phyloP scores from a whole-genome alignment of 2,888 invertebrate species.

The Xanthia icteritia region DNA sequence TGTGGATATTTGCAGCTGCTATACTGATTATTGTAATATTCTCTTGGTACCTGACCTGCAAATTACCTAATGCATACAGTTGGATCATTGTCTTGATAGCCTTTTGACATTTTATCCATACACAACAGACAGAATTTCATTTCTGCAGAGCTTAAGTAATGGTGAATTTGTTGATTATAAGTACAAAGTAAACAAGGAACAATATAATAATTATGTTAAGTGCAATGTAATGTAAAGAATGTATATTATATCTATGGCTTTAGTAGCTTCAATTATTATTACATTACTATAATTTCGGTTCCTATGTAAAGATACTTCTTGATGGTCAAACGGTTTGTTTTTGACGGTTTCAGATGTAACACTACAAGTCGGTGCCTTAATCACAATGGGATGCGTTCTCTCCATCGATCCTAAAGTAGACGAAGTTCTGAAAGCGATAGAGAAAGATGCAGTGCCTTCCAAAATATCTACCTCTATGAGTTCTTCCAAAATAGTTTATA shows the following conservation, averaged over 20 bases:
- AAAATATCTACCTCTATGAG: slow-evolving; percentile 69
- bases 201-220: neutral
- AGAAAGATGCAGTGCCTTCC: slow-evolving; percentile 80
- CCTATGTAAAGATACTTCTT: neutral
- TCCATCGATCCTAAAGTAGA: slow-evolving; percentile 91
- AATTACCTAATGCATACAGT: neutral
- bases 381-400: slow-evolving; percentile 93
- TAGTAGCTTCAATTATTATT: neutral
- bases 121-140: neutral
- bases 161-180: neutral
- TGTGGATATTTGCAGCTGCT: neutral
- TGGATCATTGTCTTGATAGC: neutral
- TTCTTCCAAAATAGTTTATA: slow-evolving; percentile 59
- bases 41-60: neutral
- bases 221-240: neutral
- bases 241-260: neutral
- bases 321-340: neutral
- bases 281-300: neutral
- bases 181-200: neutral
- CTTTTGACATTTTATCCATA: neutral
- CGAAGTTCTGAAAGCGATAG: slow-evolving; percentile 91
- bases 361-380: slow-evolving; percentile 93
- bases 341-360: slow-evolving; percentile 92
- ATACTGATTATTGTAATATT: neutral
- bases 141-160: no score